phyloP scores from a whole-genome alignment of 2,888 invertebrate genomes.

The Latrodectus elegans region DNA sequence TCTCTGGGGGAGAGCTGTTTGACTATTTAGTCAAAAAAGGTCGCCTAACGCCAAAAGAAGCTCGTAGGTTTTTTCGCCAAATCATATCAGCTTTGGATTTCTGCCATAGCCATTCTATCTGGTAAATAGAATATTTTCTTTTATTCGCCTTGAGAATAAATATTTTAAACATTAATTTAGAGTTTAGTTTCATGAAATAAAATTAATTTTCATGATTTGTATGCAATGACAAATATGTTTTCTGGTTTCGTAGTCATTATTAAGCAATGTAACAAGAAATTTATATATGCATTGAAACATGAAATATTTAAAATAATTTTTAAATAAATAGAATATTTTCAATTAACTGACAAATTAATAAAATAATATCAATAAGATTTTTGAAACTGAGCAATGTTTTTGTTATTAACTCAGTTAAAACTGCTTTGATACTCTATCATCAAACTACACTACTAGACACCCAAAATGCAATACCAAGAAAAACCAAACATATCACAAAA shows the following conservation, averaged over 20 bases:
- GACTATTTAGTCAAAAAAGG: constrained; percentile 99
- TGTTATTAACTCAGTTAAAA: too few relatives aligned
- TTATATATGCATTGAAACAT: not conserved
- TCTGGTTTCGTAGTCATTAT: too few relatives aligned
- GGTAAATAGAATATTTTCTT: constrained; percentile 79
- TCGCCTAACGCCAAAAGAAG: constrained; percentile 96
- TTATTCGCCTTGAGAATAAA: not conserved
- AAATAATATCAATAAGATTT: too few relatives aligned
- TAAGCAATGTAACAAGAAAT: not conserved
- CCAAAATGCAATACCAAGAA: too few relatives aligned
- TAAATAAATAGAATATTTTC: too few relatives aligned
- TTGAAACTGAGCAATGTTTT: too few relatives aligned
- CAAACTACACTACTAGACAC: too few relatives aligned
- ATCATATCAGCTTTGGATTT: constrained; percentile 99
- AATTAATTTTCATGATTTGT: not conserved
- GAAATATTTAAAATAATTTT: not conserved
- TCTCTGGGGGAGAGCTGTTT: constrained; percentile 98
- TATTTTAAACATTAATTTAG: not conserved
- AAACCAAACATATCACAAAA: too few relatives aligned
- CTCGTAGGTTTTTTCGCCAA: constrained; percentile 96
- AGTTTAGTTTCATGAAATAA: not conserved
- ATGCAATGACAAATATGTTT: too few relatives aligned
- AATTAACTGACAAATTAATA: too few relatives aligned
- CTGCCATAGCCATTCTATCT: constrained; percentile 99
- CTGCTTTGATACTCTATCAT: too few relatives aligned